Evolutionary conservation across 1,140 invertebrate genomes (phyloP), one percentile per base, ranked within the genome.

Genomic region (Drosophila miranda): DNA sequence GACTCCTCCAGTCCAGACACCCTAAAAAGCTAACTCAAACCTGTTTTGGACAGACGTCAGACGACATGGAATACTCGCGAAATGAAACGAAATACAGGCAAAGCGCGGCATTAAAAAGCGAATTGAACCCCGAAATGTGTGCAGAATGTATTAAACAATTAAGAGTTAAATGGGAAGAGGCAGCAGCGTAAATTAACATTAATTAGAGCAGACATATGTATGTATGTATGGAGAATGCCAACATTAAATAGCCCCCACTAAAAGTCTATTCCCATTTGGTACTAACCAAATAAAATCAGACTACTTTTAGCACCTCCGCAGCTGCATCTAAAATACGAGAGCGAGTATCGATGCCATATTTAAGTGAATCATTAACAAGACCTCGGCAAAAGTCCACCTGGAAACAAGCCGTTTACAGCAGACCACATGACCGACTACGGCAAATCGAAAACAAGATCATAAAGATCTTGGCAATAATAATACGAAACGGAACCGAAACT

Each of bases 381-480:
- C 34, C 11, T 38, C 9, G 41, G 7, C 41, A 53, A 54, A 61
- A 44, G 26, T 43, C 55, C 73, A 56, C 48, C 59, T 86, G 26
- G 80, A 59, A 84, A 84, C 80, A 80, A 48, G 6, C 6, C 51
- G 68, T 57, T 68, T 77, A 57, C 52, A 64, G 49, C 26, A 54
- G 14, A 43, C 49, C 71, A 68, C 57, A 62, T 84, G 68, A 73
- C 60, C 55, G 60, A 63, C 66, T 14, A 28, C 21, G 58, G 34
- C 34, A 38, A 72, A 68, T 84, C 63, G 57, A 60, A 66, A 86
- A 84, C 82, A 80, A 84, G 78, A 80, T 77, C 67, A 80, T 86
- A 84, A 86, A 83, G 34, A 30, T 30, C 26, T 6, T 26, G 23
- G 28, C 28, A 13, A 38, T 4, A 26, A 6, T 26, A 4, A 26